Conservation (phyloP, 2,113 vertebrate species). For the Mohoua ochrocephala region DNA sequence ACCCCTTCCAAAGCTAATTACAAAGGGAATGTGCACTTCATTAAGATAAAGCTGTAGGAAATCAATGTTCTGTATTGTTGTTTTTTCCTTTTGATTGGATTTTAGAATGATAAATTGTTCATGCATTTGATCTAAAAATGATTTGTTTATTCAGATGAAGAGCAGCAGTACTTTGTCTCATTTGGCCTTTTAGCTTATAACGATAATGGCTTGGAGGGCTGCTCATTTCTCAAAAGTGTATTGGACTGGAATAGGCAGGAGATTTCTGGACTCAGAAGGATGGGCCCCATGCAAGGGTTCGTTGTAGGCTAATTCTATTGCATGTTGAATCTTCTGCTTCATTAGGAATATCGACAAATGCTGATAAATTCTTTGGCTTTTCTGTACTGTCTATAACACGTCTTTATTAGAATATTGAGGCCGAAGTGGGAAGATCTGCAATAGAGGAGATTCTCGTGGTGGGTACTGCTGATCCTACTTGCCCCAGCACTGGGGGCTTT, state of each 20-base stretch:
- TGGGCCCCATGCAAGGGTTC: not conserved
- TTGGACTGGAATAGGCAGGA: constrained; percentile 44
- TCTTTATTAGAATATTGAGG: constrained; percentile 28
- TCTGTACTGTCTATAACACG: not conserved
- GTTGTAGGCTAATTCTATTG: constrained; percentile 64
- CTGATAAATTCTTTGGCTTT: constrained; percentile 72
- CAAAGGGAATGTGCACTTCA: constrained; percentile 61
- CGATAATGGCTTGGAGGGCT: constrained; percentile 18
- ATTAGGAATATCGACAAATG: constrained; percentile 71
- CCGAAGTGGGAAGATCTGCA: not conserved
- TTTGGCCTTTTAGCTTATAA: constrained; percentile 50
- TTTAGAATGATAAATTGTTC: constrained; percentile 44
- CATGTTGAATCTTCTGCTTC: constrained; percentile 70
- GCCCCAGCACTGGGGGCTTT: not conserved
- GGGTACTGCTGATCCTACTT: not conserved
- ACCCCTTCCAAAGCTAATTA: constrained; percentile 31
- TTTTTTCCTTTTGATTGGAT: constrained; percentile 48
- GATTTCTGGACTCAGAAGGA: constrained; percentile 39
- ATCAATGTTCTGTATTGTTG: constrained; percentile 58
- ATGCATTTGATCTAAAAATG: constrained; percentile 12
- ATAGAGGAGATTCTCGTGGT: not conserved
- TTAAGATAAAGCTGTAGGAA: constrained; percentile 64
- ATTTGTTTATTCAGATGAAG: constrained; percentile 63
- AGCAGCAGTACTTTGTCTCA: constrained; percentile 45
- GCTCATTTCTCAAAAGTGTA: constrained; percentile 53